Base-by-base conservation (phyloP, 2,888 invertebrate species). In the Pandemis heparana region DNA sequence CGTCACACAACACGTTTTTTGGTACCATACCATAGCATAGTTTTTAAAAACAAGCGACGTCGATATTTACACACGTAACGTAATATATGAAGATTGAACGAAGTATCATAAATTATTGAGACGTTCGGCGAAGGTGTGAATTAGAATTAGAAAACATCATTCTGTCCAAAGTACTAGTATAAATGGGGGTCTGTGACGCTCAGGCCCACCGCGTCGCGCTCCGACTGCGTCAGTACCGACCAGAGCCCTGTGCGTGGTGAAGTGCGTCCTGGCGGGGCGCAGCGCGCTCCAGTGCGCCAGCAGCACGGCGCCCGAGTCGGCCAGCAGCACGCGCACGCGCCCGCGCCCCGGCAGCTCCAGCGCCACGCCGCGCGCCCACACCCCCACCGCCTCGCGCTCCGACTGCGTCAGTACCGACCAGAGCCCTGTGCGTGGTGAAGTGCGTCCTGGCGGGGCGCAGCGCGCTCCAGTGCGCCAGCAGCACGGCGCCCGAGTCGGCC, bases 361-460 rank as follows among this genome's bases (percentile, higher is more conserved):
- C 39, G 97, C 94, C 12, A 92, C 80, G 1, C 95, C 97, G 70
- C 97, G 94, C 80, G 95, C 95, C 96, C 97, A 97, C 92, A 70
- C 66, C 2, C 70, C 71, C 60, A 46, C 6, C 72, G 81, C 92
- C 86, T 79, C 93, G 85, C 79, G 94, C 95, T 95, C 95, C 95
- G 41, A 65, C 18, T 39, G 48, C 0, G 89, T 83, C 82, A 90
- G 80, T 90, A 87, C 76, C 80, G 32, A 97, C 94, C 14, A 92
- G 95, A 95, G 96, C 97, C 97, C 92, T 70, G 18, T 18, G 62
- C 62, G 43, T 43, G 43, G 62, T 63, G 63, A 46, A 95, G 73
- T 88, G 87, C 7, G 85, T 85, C 10, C 88, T 89, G 16, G 96
- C 85, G 71, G 90, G 90, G 60, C 95, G 90, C 61, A 97, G 87